Conservation (phyloP, 1,140 invertebrate species). For the Drosophila melanica region DNA sequence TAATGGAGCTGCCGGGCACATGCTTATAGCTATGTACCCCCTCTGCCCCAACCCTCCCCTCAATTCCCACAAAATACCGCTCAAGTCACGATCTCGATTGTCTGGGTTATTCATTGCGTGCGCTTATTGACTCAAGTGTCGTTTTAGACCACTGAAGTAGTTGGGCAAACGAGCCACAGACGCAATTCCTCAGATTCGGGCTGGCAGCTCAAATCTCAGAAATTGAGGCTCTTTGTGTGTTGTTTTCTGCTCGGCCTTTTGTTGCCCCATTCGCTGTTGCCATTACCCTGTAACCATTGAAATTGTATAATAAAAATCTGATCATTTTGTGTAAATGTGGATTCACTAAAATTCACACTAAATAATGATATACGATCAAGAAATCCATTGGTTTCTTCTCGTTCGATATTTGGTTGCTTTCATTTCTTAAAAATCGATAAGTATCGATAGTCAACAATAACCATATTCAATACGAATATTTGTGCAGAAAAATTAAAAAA, state of each 20-base stretch:
- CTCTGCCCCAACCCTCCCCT: background rate
- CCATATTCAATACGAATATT: no score
- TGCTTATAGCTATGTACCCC: slow-evolving; percentile 2
- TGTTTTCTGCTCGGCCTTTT: background rate
- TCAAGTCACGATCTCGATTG: slow-evolving; percentile 12
- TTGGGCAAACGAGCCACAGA: slow-evolving; percentile 34
- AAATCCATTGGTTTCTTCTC: no score
- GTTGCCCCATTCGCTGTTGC: slow-evolving; percentile 28
- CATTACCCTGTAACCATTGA: no score
- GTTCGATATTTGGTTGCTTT: no score
- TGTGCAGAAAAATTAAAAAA: no score
- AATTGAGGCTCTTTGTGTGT: background rate
- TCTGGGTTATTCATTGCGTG: slow-evolving; percentile 33
- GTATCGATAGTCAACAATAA: no score
- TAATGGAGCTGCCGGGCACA: slow-evolving; percentile 1
- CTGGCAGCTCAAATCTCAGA: slow-evolving; percentile 7
- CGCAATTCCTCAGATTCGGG: slow-evolving; percentile 3
- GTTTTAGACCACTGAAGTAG: slow-evolving; percentile 82
- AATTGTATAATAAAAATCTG: no score
- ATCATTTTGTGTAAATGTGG: no score
- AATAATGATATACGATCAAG: no score
- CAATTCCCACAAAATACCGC: background rate
- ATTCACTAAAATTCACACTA: no score
- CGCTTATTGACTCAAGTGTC: slow-evolving; percentile 75
- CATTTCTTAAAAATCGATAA: no score